phyloP scores from a whole-genome alignment of 2,113 vertebrate species.

The Lampris incognitus region DNA sequence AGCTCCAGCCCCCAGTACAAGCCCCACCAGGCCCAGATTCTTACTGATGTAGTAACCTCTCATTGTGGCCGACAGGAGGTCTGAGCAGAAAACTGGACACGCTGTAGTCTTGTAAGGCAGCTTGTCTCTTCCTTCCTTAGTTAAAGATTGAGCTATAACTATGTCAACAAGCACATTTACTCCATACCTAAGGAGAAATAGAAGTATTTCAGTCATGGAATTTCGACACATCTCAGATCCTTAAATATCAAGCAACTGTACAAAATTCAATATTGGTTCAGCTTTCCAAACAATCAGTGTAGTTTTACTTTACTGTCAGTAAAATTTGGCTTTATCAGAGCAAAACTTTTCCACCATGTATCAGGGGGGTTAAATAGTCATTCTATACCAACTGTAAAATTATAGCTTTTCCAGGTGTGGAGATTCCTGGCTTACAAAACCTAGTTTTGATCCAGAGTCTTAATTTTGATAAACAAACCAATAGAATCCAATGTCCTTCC shows the following conservation, averaged over 20 bases:
- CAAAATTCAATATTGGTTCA: not conserved
- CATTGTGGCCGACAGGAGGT: constrained; percentile 81
- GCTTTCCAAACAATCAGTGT: not conserved
- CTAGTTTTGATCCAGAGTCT: no score
- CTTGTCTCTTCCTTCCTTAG: constrained; percentile 31
- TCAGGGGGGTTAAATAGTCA: no score
- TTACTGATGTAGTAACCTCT: constrained; percentile 91
- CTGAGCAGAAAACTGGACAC: constrained; percentile 21
- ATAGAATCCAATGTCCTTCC: no score
- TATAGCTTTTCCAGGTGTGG: no score
- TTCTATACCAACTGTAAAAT: no score
- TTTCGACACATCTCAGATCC: not conserved
- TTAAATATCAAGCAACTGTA: not conserved
- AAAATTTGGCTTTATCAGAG: no score
- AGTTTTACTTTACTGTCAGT: no score
- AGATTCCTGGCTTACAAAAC: no score
- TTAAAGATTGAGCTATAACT: constrained; percentile 65
- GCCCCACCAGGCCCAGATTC: constrained; percentile 74
- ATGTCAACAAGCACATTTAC: constrained; percentile 28
- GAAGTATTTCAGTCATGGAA: constrained; percentile 5
- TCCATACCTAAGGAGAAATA: constrained; percentile 36
- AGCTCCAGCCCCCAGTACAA: constrained; percentile 76
- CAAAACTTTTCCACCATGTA: no score
- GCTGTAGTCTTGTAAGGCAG: constrained; percentile 29
- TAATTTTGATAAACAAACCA: no score